Conservation (phyloP, 2,797 vertebrate genomes). For the Mormyrus hasselquistii region DNA sequence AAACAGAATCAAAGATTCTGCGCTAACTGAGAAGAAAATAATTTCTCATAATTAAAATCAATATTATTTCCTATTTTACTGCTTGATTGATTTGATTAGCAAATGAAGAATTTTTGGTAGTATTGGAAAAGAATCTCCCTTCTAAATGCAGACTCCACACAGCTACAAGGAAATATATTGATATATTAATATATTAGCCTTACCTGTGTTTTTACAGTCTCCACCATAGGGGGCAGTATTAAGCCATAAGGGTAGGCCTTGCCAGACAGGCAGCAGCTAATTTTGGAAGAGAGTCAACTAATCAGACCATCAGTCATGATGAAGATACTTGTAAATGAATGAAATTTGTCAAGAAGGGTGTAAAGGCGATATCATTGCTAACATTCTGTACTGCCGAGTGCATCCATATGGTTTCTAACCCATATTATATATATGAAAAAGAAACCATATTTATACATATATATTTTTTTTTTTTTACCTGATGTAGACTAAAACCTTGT, state of each 20-base stretch:
- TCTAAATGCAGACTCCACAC: background rate
- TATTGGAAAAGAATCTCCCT: background rate
- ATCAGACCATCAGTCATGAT: background rate
- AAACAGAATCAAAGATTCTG: background rate
- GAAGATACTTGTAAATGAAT: background rate
- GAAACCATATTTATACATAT: too few relatives aligned
- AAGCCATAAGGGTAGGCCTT: slow-evolving; percentile 22
- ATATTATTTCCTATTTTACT: background rate
- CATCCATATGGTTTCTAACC: background rate
- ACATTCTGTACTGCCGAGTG: background rate
- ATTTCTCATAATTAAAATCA: background rate
- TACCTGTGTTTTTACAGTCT: slow-evolving; percentile 24
- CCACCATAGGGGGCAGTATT: slow-evolving; percentile 17
- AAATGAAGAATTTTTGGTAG: background rate
- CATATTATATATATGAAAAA: too few relatives aligned
- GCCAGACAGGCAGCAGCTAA: slow-evolving; percentile 25
- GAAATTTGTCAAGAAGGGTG: background rate
- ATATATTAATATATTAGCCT: background rate
- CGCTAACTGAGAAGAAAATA: background rate
- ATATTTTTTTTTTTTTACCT: slow-evolving; percentile 1
- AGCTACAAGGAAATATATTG: background rate
- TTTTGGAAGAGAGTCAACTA: background rate
- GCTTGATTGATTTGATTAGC: background rate
- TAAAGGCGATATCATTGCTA: background rate
- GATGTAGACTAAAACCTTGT: slow-evolving; percentile 27